A percentile compares a stretch with the other conserved stretches of the same genome.
These are phyloP conservation scores for Thermophis baileyi DNA, from an alignment of 2,113 vertebrate genomes.

Conservation along the genomic window DNA sequence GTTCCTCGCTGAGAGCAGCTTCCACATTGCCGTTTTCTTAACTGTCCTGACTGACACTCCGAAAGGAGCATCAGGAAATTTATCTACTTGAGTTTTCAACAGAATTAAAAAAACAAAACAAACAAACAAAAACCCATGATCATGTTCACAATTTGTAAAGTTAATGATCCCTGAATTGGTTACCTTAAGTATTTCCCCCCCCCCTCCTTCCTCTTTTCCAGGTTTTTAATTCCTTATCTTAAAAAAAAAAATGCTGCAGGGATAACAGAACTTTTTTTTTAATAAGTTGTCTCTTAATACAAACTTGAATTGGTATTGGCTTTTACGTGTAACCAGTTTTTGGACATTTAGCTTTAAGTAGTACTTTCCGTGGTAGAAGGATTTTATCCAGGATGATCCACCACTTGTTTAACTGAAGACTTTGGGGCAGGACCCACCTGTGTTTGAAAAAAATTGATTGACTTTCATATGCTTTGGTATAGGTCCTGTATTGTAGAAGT, in stretches of 20 bases:
- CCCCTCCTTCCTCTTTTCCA: background rate
- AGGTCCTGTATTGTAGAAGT: slow-evolving; percentile 58
- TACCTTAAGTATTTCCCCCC: slow-evolving; percentile 40
- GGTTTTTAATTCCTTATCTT: slow-evolving; percentile 39
- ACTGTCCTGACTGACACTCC: slow-evolving; percentile 35
- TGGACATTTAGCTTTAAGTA: slow-evolving; percentile 59
- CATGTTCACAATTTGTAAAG: slow-evolving; percentile 37
- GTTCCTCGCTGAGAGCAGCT: slow-evolving; percentile 70
- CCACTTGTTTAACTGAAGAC: slow-evolving; percentile 38
- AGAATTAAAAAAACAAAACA: slow-evolving; percentile 35
- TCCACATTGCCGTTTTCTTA: slow-evolving; percentile 43
- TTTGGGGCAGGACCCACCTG: slow-evolving; percentile 51
- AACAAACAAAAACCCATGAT: slow-evolving; percentile 40
- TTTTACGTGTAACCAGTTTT: slow-evolving; percentile 35
- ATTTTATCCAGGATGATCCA: slow-evolving; percentile 38
- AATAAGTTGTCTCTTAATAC: slow-evolving; percentile 27
- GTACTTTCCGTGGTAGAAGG: slow-evolving; percentile 31
- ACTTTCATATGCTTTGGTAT: slow-evolving; percentile 54
- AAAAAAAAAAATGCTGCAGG: background rate
- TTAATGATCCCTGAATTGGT: slow-evolving; percentile 25
- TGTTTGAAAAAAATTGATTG: slow-evolving; percentile 36
- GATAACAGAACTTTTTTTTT: background rate
- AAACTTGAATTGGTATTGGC: slow-evolving; percentile 1
- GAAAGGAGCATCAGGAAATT: slow-evolving; percentile 38
- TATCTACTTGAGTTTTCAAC: slow-evolving; percentile 60